phyloP scores from a whole-genome alignment of 2,113 vertebrate species.

The Chascanopsetta lugubris region DNA sequence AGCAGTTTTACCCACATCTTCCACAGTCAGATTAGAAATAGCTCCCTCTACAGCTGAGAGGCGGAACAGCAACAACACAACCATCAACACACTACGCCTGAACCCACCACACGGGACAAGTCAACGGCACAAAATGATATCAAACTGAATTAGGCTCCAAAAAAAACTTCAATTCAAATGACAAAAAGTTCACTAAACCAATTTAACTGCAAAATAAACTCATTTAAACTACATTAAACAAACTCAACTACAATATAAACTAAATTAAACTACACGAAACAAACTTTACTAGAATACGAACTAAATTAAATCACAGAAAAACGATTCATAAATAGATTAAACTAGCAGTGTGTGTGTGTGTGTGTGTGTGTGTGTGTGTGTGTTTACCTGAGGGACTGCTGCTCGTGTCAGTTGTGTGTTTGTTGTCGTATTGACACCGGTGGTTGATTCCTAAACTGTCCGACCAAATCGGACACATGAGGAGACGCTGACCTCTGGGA shows the following conservation, averaged over 20 bases:
- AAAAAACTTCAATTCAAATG: too few species aligned
- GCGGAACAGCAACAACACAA: neutral
- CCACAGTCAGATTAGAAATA: conserved; percentile 31
- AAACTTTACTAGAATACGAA: neutral
- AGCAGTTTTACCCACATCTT: conserved; percentile 19
- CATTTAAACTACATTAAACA: neutral
- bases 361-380: too few species aligned
- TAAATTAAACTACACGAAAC: neutral
- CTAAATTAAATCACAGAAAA: neutral
- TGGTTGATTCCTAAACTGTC: conserved; percentile 88
- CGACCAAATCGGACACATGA: conserved; percentile 92
- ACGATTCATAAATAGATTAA: neutral
- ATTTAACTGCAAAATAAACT: neutral
- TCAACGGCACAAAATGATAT: too few species aligned
- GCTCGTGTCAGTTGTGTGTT: neutral
- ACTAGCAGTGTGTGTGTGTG: neutral
- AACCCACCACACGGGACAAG: too few species aligned
- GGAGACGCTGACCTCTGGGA: conserved; percentile 85
- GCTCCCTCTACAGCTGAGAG: conserved; percentile 46
- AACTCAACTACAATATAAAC: neutral
- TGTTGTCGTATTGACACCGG: conserved; percentile 87
- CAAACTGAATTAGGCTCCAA: too few species aligned
- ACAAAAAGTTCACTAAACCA: too few species aligned
- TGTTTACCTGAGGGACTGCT: conserved; percentile 18
- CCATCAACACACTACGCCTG: too few species aligned